Evolutionary conservation across 2,888 invertebrate species (phyloP), one percentile per base, ranked within the genome.

Genomic region (Apamea anceps): DNA sequence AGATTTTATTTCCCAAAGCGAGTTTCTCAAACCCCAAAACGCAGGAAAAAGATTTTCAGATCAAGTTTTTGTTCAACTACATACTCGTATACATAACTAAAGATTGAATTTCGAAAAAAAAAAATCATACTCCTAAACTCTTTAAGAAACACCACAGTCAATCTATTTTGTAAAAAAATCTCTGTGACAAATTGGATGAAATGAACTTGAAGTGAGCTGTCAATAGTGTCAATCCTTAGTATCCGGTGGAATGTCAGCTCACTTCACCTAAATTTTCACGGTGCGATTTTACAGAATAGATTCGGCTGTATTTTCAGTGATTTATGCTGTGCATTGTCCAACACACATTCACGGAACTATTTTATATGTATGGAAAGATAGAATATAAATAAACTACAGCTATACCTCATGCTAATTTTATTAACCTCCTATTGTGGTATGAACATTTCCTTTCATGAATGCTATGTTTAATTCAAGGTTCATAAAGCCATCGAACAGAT

Each of bases 381-480:
- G 2, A 28, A 78, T 54, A 68, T 63, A 78, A 63, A 79, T 32
- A 18, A 37, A 48, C 15, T 57, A 28, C 57, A 66, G 54, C 12
- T 60, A 82, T 13, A 66, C 60, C 60, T 51, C 42, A 78, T 67
- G 68, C 75, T 72, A 80, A 87, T 77, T 77, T 84, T 70, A 79
- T 77, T 78, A 84, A 79, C 77, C 57, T 74, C 77, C 74, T 80
- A 60, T 74, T 77, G 75, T n/a, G 57, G 66, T 57, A 66, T 37
- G 25, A 67, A 45, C 75, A 89, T 79, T 81, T 82, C 79, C 79
- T 84, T 79, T 81, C 73, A 70, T 65, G 79, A 78, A 75, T 72
- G 48, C 67, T n/a, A 65, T 62, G 65, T 76, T 75, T 73, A 71
- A 75, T 75, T 85, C 68, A 85, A 88, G 81, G 75, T 76, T 72